Conservation (phyloP, 2,888 invertebrate genomes). For the Amaurobius ferox region DNA sequence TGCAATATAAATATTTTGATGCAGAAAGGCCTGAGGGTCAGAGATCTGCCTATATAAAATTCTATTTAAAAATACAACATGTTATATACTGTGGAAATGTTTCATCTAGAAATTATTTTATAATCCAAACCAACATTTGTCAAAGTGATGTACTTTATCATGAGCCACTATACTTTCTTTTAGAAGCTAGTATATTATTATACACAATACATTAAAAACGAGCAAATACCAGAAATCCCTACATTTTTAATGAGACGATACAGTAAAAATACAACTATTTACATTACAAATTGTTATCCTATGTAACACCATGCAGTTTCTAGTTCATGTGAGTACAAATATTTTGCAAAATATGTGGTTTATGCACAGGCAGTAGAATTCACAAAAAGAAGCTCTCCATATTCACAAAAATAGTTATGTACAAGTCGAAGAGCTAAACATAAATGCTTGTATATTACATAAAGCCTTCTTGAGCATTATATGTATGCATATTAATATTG, state of each 20-base stretch:
- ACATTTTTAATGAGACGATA: background rate
- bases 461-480: background rate
- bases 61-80: constrained; percentile 12
- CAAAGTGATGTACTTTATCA: background rate
- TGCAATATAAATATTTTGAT: constrained; percentile 3
- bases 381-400: constrained; percentile 23
- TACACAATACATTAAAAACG: constrained; percentile 9
- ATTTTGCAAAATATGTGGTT: constrained; percentile 19
- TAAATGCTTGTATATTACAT: background rate
- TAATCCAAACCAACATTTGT: background rate
- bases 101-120: background rate
- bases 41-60: background rate
- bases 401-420: constrained; percentile 13
- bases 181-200: constrained; percentile 1
- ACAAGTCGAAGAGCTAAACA: background rate
- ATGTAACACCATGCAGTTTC: constrained; percentile 13
- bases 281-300: constrained; percentile 6
- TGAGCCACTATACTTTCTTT: background rate
- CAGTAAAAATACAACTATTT: constrained; percentile 15
- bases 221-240: background rate
- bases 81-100: background rate
- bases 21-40: background rate
- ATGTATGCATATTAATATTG: no score
- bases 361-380: constrained; percentile 20
- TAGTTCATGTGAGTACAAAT: constrained; percentile 14